A percentile compares a stretch with the other conserved stretches of the same genome.
phyloP scores from a whole-genome alignment of 1,140 invertebrate genomes.

The Musca domestica region DNA sequence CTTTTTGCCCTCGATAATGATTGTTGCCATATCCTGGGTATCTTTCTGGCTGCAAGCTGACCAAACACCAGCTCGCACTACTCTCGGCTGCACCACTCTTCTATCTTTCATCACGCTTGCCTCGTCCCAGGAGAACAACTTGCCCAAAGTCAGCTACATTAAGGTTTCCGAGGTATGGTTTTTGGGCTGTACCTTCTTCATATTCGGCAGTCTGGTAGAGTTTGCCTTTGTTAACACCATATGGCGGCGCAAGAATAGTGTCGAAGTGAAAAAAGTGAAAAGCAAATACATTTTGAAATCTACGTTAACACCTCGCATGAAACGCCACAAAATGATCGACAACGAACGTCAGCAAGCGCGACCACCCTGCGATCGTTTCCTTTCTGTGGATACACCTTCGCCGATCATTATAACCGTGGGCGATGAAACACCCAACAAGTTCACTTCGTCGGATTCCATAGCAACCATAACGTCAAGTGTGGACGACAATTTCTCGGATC shows the following conservation, averaged over 20 bases:
- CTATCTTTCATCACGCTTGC: slow-evolving; percentile 85
- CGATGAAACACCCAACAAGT: neutral
- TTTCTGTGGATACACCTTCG: slow-evolving; percentile 33
- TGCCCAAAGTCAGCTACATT: slow-evolving; percentile 84
- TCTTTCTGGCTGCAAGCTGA: slow-evolving; percentile 88
- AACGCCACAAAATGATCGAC: slow-evolving; percentile 60
- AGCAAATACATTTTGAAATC: slow-evolving; percentile 81
- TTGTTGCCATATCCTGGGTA: slow-evolving; percentile 86
- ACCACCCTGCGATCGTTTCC: neutral
- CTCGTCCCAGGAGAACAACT: slow-evolving; percentile 69
- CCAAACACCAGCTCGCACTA: slow-evolving; percentile 76
- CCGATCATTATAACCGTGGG: slow-evolving; percentile 35
- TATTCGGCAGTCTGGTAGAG: slow-evolving; percentile 83
- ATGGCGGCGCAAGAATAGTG: slow-evolving; percentile 76
- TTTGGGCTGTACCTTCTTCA: slow-evolving; percentile 76
- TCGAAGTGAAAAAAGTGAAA: slow-evolving; percentile 78
- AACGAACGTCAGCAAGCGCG: neutral
- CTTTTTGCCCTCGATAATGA: slow-evolving; percentile 83
- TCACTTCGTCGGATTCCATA: neutral
- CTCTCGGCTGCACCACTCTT: slow-evolving; percentile 75
- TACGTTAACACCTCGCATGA: slow-evolving; percentile 72
- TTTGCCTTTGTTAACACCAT: slow-evolving; percentile 90
- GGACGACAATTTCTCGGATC: neutral
- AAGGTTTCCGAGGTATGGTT: slow-evolving; percentile 89
- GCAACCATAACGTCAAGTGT: neutral